Base-by-base conservation (phyloP, 2,113 vertebrate genomes). In the Microtus ochrogaster region DNA sequence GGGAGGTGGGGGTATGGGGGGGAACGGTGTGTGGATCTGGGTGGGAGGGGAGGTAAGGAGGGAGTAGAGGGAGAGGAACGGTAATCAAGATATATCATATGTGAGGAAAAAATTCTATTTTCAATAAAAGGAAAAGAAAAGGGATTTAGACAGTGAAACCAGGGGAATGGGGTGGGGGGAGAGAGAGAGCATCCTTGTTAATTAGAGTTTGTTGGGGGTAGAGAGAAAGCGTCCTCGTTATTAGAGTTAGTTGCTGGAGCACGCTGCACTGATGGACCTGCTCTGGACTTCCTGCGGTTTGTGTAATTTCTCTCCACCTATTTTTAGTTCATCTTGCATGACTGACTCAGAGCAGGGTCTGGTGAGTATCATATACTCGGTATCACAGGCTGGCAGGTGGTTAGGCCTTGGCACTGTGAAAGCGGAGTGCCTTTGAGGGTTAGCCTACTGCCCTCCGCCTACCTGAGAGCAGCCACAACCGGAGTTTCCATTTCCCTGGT, bases 271-370 rank as follows among this genome's bases (percentile, higher is more conserved):
- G 63, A 76, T 7, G 74, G 81, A 17, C 77, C 44, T 63, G 81
- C 24, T 86, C 76, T 74, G 11, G 58, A 52, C 91, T 95, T 86
- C 85, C 94, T 94, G 63, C 68, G 8, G 90, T 63, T 68, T 30
- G 19, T 5, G 12, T 66, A 70, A 83, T 87, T 79, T 39, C 84
- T 87, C 12, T 9, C 61, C 4, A 5, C 81, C 81, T 95, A 47
- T 95, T 92, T 95, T 85, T 79, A 91, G 73, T 65, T 58, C 92
- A 52, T 77, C 65, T 77, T 44, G 89, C 58, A n/a, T 63, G 70
- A 89, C 73, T 61, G 41, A 81, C 41, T 91, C 78, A 66, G 22
- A 95, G 77, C 61, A 73, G 55, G 72, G 77, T 11, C 5, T 0
- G 0, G 11, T 7, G 81, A 26, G 21, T 16, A 26, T 83, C 79